Conservation (phyloP, 2,797 vertebrate genomes). For the Pagetopsis macropterus region DNA sequence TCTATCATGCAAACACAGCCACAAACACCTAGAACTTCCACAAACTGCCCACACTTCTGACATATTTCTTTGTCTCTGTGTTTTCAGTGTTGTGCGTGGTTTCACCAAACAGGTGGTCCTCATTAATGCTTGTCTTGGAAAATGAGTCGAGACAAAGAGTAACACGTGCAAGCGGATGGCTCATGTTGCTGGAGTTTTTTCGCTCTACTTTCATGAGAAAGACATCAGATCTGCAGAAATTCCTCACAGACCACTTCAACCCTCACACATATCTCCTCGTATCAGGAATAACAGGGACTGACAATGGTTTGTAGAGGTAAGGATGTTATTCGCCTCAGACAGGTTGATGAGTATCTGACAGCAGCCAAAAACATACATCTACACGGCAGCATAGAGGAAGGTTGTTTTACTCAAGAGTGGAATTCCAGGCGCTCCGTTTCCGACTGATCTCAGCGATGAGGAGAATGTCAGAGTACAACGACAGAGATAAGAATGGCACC, state of each 20-base stretch:
- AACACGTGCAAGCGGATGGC: constrained; percentile 30
- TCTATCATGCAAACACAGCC: constrained; percentile 37
- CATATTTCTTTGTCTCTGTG: constrained; percentile 52
- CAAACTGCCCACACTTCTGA: constrained; percentile 44
- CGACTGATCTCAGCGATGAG: constrained; percentile 58
- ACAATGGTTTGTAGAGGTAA: constrained; percentile 11
- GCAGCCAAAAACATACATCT: constrained; percentile 27
- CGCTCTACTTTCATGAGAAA: constrained; percentile 19
- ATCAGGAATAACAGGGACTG: constrained; percentile 19
- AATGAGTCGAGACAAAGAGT: constrained; percentile 41
- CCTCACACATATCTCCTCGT: constrained; percentile 15
- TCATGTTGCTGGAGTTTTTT: neutral
- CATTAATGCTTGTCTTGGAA: constrained; percentile 52
- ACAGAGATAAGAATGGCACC: constrained; percentile 75
- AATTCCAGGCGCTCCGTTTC: constrained; percentile 61
- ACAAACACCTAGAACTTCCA: constrained; percentile 42
- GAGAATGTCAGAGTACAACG: constrained; percentile 55
- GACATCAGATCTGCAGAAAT: constrained; percentile 35
- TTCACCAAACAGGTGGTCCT: constrained; percentile 63
- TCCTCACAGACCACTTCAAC: neutral
- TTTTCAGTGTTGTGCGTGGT: constrained; percentile 44
- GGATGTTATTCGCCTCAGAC: constrained; percentile 22
- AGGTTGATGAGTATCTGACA: constrained; percentile 25
- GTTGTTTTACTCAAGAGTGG: constrained; percentile 33
- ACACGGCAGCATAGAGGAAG: constrained; percentile 25